These are phyloP conservation scores for Oryzaephilus surinamensis DNA, from an alignment of 1,140 invertebrate species.

Conservation along the genomic window DNA sequence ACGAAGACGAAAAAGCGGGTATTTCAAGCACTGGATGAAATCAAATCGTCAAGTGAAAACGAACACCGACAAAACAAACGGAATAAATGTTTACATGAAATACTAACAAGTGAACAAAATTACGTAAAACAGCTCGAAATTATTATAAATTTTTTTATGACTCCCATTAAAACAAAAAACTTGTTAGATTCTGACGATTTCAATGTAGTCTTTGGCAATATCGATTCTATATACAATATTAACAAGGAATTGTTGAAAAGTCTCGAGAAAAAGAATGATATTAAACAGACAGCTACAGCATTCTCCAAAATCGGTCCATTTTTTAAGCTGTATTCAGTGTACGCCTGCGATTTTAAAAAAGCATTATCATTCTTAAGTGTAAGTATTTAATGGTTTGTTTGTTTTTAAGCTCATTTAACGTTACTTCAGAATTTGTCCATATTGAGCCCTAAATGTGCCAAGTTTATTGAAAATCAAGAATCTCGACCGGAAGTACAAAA, in stretches of 20 bases:
- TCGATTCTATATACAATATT: slow-evolving; percentile 60
- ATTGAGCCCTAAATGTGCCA: slow-evolving; percentile 43
- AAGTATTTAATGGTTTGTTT: slow-evolving; percentile 13
- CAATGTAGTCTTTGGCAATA: slow-evolving; percentile 55
- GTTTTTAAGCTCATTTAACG: slow-evolving; percentile 2
- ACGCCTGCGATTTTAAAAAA: slow-evolving; percentile 63
- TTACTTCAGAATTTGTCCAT: slow-evolving; percentile 17
- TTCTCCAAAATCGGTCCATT: slow-evolving; percentile 64
- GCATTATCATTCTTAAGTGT: slow-evolving; percentile 45
- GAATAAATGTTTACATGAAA: slow-evolving; percentile 50
- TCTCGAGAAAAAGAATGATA: slow-evolving; percentile 50
- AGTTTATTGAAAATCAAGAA: slow-evolving; percentile 55
- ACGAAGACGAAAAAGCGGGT: slow-evolving; percentile 48
- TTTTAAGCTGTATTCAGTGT: slow-evolving; percentile 67
- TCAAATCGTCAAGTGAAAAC: slow-evolving; percentile 35
- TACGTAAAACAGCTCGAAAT: slow-evolving; percentile 59
- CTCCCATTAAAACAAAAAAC: slow-evolving; percentile 48
- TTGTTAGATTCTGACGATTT: slow-evolving; percentile 41
- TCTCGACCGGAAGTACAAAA: slow-evolving; percentile 55
- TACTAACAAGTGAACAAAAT: slow-evolving; percentile 58
- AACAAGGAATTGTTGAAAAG: slow-evolving; percentile 55
- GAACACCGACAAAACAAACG: slow-evolving; percentile 40
- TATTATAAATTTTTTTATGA: slow-evolving; percentile 58
- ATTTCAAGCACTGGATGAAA: slow-evolving; percentile 40
- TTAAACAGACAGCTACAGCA: slow-evolving; percentile 50